Percentiles rank a stretch among this genome's conserved stretches.
Conservation (phyloP, 1,140 invertebrate genomes). For the Danaus melanippus region DNA sequence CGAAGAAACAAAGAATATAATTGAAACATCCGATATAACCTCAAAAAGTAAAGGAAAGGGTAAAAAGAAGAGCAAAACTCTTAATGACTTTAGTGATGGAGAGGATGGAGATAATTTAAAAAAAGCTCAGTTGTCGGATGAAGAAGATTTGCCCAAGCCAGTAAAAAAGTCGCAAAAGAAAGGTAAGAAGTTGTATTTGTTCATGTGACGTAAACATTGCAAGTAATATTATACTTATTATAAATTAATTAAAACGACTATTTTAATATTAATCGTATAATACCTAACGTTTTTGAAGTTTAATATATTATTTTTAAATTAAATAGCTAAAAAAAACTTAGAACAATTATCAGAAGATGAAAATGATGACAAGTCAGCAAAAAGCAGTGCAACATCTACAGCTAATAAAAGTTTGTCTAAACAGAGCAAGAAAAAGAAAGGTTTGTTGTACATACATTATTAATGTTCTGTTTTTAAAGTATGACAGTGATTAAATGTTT, state of each 20-base stretch:
- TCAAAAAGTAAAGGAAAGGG: conserved; percentile 68
- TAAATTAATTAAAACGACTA: too few relatives aligned
- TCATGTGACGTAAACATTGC: conserved; percentile 9
- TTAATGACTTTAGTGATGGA: conserved; percentile 68
- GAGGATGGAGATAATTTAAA: conserved; percentile 53
- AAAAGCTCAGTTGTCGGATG: conserved; percentile 56
- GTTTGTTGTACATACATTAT: conserved; percentile 13
- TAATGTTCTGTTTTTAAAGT: too few relatives aligned
- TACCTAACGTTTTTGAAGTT: too few relatives aligned
- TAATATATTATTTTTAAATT: conserved; percentile 1
- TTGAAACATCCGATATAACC: conserved; percentile 63
- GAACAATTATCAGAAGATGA: conserved; percentile 52
- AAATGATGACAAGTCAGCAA: conserved; percentile 44
- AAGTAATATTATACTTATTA: conserved; percentile 1
- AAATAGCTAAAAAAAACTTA: conserved; percentile 44
- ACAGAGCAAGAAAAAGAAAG: conserved; percentile 62
- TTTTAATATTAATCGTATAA: too few relatives aligned
- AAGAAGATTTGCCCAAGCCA: conserved; percentile 66
- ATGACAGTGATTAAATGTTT: too few relatives aligned
- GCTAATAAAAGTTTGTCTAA: conserved; percentile 42
- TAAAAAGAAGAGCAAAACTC: conserved; percentile 68
- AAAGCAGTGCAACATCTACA: conserved; percentile 44
- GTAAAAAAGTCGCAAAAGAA: conserved; percentile 72
- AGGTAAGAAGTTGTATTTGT: conserved; percentile 38
- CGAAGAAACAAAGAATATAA: conserved; percentile 58